Evolutionary conservation across 2,113 vertebrate genomes (phyloP).

Genomic region (Speoplatyrhinus poulsoni): DNA sequence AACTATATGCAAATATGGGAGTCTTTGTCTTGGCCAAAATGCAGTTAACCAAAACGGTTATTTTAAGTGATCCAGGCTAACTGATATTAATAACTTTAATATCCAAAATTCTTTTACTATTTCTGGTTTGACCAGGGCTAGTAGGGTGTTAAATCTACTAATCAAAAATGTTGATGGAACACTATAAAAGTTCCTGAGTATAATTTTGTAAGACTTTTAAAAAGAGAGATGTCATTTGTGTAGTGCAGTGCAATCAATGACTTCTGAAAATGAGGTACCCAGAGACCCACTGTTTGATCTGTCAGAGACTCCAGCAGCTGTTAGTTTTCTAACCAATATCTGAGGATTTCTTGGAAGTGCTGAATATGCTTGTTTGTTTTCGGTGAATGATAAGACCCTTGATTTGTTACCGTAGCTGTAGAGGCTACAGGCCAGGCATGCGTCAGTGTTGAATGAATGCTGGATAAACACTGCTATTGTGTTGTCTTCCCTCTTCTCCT

Average conservation of each 20-base stretch:
- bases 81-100: not conserved
- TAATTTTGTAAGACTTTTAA: not conserved
- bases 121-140: not conserved
- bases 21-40: slow-evolving; percentile 16
- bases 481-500: not conserved
- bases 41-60: slow-evolving; percentile 1
- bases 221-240: not conserved
- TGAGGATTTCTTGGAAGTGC: not conserved
- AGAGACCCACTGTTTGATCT: not conserved
- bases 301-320: not conserved
- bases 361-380: not conserved
- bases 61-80: not conserved
- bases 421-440: not conserved
- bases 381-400: not conserved
- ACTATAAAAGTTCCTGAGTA: no score
- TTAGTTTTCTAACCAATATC: not conserved
- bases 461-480: not conserved
- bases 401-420: not conserved
- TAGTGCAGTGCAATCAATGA: not conserved
- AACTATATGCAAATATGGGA: slow-evolving; percentile 41
- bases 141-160: not conserved
- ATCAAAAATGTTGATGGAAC: no score
- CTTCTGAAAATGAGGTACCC: slow-evolving; percentile 1
- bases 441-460: not conserved
- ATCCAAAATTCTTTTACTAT: not conserved